Percentiles rank a stretch among this genome's conserved stretches.
These are phyloP conservation scores for Enhydra lutris DNA, from an alignment of 2,113 vertebrate species.

Conservation along the genomic window DNA sequence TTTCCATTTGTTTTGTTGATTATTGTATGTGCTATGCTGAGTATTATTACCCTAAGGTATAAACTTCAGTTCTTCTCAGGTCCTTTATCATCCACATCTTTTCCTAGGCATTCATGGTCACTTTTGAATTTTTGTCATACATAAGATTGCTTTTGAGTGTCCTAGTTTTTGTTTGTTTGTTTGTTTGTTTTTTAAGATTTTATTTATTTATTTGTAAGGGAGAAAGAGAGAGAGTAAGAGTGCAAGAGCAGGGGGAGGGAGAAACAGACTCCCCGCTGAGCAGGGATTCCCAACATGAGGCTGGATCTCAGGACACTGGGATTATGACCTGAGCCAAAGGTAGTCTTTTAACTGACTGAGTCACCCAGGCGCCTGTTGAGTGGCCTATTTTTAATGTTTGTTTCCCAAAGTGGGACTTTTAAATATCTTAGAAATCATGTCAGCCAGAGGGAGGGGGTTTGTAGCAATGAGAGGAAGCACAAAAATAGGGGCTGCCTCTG, in stretches of 20 bases:
- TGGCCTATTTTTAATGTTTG: background rate
- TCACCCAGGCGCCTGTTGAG: background rate
- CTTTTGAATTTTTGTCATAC: background rate
- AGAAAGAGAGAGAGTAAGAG: background rate
- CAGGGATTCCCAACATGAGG: background rate
- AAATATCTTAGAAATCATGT: background rate
- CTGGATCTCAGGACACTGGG: background rate
- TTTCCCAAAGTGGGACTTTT: background rate
- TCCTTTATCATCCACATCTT: background rate
- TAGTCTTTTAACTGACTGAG: background rate
- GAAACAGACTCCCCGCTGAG: background rate
- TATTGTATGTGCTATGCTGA: background rate
- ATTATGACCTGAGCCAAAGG: background rate
- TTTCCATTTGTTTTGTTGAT: background rate
- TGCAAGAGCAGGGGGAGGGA: background rate
- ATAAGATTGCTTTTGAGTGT: background rate
- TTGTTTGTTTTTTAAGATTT: too few species aligned
- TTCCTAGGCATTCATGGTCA: background rate
- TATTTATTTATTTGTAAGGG: too few species aligned
- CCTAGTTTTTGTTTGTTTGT: too few species aligned
- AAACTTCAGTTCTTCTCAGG: background rate
- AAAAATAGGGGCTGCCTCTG: background rate
- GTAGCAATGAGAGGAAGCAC: background rate
- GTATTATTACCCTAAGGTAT: background rate
- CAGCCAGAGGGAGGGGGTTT: too few species aligned